A percentile compares a stretch with the other conserved stretches of the same genome.
Evolutionary conservation across 2,113 vertebrate genomes (phyloP).

Genomic region (Bufo bufo): DNA sequence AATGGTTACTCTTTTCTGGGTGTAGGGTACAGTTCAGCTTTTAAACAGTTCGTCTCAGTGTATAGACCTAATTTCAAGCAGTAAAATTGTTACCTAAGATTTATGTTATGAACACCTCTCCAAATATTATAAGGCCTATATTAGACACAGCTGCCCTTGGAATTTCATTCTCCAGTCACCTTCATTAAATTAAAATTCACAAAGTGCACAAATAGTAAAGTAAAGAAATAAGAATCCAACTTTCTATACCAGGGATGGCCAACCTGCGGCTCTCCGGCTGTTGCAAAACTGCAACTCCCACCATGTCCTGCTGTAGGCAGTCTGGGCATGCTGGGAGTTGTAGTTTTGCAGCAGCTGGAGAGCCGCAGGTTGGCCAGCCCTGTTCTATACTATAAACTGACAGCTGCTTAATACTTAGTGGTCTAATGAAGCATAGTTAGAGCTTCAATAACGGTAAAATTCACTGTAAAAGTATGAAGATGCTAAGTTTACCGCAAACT

Average conservation of each 20-base stretch:
- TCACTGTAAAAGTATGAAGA: conserved; percentile 78
- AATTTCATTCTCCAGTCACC: conserved; percentile 70
- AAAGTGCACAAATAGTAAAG: conserved; percentile 83
- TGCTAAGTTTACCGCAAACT: conserved; percentile 73
- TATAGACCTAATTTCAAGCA: conserved; percentile 69
- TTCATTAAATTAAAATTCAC: conserved; percentile 82
- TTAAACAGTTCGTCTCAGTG: conserved; percentile 63
- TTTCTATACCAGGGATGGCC: conserved; percentile 61
- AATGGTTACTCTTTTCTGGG: conserved; percentile 40
- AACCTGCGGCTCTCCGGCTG: too few relatives aligned
- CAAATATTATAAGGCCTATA: conserved; percentile 73
- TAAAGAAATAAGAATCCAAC: conserved; percentile 75
- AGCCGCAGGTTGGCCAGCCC: too few relatives aligned
- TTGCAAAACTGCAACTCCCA: too few relatives aligned
- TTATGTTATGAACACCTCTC: conserved; percentile 64
- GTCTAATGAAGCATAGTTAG: conserved; percentile 75
- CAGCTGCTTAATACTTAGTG: conserved; percentile 84
- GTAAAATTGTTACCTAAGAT: conserved; percentile 67
- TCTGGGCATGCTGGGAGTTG: too few relatives aligned
- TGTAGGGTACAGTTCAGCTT: not conserved
- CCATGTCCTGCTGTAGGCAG: too few relatives aligned
- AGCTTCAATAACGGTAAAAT: conserved; percentile 71
- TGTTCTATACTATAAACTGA: conserved; percentile 70
- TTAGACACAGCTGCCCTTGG: conserved; percentile 84
- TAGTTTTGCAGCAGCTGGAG: too few relatives aligned